Conservation (phyloP, 2,888 invertebrate genomes). For the Nycteola revayana region DNA sequence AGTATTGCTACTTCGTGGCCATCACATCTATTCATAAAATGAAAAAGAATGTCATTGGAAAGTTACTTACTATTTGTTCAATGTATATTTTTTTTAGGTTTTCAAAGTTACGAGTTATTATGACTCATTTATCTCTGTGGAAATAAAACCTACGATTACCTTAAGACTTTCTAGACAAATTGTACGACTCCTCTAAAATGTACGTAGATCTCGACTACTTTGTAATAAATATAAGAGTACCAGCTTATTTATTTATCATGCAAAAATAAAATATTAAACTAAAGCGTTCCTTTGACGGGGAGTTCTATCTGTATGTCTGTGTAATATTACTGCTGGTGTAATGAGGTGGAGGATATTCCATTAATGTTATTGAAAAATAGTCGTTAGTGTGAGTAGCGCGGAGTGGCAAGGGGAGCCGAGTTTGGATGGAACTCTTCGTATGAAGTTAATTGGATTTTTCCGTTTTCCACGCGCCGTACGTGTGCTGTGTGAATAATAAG, state of each 20-base stretch:
- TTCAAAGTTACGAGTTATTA: too few relatives aligned
- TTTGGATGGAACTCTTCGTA: slow-evolving; percentile 61
- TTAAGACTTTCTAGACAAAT: too few relatives aligned
- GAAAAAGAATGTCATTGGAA: too few relatives aligned
- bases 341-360: slow-evolving; percentile 51
- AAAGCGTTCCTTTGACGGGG: slow-evolving; percentile 30
- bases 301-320: slow-evolving; percentile 22
- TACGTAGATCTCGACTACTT: too few relatives aligned
- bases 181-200: too few relatives aligned
- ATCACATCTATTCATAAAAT: too few relatives aligned
- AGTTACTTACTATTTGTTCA: too few relatives aligned
- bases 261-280: slow-evolving; percentile 33
- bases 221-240: slow-evolving; percentile 25
- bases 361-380: slow-evolving; percentile 71
- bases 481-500: slow-evolving; percentile 70
- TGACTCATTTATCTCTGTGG: too few relatives aligned
- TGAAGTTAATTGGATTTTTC: slow-evolving; percentile 79
- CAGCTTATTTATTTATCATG: slow-evolving; percentile 22
- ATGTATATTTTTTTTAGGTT: too few relatives aligned
- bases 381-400: slow-evolving; percentile 58
- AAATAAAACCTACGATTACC: too few relatives aligned
- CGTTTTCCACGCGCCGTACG: slow-evolving; percentile 67
- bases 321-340: slow-evolving; percentile 37
- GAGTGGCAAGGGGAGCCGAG: slow-evolving; percentile 42
- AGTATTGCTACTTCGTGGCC: too few relatives aligned